phyloP scores from a whole-genome alignment of 92 coral and sea anemone genomes.

The Bergia puertoricense region DNA sequence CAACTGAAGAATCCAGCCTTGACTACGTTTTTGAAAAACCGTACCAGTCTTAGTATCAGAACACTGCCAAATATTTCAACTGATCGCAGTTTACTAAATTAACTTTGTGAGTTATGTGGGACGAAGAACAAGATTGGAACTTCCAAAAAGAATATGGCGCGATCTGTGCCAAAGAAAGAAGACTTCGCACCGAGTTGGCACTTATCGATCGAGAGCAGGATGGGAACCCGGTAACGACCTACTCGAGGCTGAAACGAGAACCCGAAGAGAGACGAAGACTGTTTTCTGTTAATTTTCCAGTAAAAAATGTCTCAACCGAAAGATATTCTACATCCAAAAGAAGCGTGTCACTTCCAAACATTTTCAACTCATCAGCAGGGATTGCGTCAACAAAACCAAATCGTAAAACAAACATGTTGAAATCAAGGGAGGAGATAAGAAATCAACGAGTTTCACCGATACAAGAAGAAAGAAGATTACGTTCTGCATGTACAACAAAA shows the following conservation, averaged over 20 bases:
- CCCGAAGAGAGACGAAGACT: slow-evolving; percentile 3
- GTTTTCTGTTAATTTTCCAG: background rate
- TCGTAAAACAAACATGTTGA: background rate
- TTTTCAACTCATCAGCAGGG: background rate
- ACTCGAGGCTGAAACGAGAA: background rate
- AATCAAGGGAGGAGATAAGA: background rate
- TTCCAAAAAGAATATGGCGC: background rate
- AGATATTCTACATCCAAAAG: background rate
- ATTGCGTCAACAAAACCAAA: background rate
- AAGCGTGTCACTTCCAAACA: slow-evolving; percentile 9
- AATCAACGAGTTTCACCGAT: background rate
- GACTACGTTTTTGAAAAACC: too few species aligned
- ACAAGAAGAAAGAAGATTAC: background rate
- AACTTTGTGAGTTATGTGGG: background rate
- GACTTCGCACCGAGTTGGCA: background rate
- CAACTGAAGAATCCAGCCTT: too few species aligned
- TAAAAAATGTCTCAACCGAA: background rate
- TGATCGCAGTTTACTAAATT: too few species aligned
- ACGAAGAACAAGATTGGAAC: background rate
- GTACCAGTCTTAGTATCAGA: too few species aligned
- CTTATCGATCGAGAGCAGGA: background rate
- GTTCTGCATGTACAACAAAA: background rate
- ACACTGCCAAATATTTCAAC: too few species aligned
- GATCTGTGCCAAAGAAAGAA: background rate
- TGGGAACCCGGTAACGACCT: background rate